Evolutionary conservation across 92 coral and sea anemone genomes (phyloP), one percentile per base, ranked within the genome.

Genomic region (Porites divaricata): DNA sequence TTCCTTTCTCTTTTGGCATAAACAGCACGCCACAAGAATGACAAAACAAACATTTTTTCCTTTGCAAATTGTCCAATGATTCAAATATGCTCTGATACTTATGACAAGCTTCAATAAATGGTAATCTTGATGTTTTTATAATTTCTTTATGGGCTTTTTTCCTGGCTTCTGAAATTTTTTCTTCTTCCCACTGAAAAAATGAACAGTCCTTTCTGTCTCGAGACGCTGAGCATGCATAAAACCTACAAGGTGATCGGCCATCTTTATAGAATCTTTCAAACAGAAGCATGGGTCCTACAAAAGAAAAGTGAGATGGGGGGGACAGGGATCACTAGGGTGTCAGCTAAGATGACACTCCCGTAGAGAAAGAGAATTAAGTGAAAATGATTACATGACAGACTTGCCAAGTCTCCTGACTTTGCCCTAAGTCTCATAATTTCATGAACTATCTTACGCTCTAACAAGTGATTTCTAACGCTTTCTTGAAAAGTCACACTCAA

Each of bases 161-260:
- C 21, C 98, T 92, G 72, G 91, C 80, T 24, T 79, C 80, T n/a
- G 98, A 89, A 13, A 95, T 77, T 72, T 90, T 82, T 72, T 96
- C 99, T 83, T 92, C 94, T 65, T 92, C 95, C 99, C 98, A 96
- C 82, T 96, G 98, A 79, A 96, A 96, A 85, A 96, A 96, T 53
- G 92, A 68, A 83, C 99, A 96, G 54, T 89, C 90, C 79, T 95
- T 96, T 80, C 95, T 92, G 81, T 95, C 97, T 76, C 99, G 84
- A 66, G 94, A 88, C 28, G 99, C 99, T 68, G 99, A 96, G 80
- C 99, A 96, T 61, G 99, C 96, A 85, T 78, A 96, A 85, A 95
- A 97, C 72, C 83, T 87, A 16, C 91, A 85, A 24, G 98, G 85
- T 28, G 88, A 73, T 74, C 83, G 86, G 19, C 89, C 92, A 83